A percentile compares a stretch with the other conserved stretches of the same genome.
phyloP scores from a whole-genome alignment of 2,888 invertebrate species.

The Cantharis rufa region DNA sequence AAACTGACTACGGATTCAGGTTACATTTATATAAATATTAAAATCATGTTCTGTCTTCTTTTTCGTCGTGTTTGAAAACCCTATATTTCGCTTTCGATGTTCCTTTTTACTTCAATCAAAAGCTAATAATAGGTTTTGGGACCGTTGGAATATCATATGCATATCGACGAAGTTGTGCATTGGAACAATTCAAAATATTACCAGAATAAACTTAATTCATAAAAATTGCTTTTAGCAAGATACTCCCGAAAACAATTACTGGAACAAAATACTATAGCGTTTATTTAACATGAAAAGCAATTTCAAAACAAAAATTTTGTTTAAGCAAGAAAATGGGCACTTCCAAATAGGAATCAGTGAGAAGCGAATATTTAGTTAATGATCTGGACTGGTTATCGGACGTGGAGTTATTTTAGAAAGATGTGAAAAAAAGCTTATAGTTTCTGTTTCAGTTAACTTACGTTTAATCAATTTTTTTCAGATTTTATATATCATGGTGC shows the following conservation, averaged over 20 bases:
- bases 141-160: neutral
- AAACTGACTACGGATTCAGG: neutral
- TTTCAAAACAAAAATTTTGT: neutral
- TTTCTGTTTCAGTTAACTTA: neutral
- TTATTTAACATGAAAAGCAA: neutral
- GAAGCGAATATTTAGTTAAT: neutral
- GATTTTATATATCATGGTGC: slow-evolving; percentile 77
- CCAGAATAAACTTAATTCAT: neutral
- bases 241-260: neutral
- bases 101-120: neutral
- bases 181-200: neutral
- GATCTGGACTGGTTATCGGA: neutral
- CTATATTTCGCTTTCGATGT: neutral
- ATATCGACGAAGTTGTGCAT: neutral
- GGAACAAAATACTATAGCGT: neutral
- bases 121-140: neutral
- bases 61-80: neutral
- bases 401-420: neutral
- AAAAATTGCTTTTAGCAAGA: neutral
- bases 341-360: neutral
- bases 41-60: neutral
- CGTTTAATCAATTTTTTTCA: slow-evolving; percentile 49
- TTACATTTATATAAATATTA: neutral
- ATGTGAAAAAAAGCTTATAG: neutral
- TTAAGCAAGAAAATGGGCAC: neutral